These are phyloP conservation scores for Drosophila mimetica DNA, from an alignment of 2,888 invertebrate genomes.

Conservation along the genomic window DNA sequence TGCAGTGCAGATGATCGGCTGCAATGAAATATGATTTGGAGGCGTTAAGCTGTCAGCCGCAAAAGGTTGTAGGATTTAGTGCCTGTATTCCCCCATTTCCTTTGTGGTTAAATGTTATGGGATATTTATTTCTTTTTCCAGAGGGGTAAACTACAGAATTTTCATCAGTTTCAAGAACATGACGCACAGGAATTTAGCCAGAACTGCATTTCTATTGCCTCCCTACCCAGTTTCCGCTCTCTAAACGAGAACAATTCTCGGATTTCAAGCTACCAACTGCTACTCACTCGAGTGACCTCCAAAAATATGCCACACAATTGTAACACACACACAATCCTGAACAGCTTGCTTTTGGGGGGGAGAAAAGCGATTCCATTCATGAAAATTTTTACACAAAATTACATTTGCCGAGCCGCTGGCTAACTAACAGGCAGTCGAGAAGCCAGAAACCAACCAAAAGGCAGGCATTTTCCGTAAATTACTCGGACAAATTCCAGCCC, in stretches of 20 bases:
- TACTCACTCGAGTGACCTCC: constrained; percentile 59
- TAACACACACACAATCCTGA: constrained; percentile 14
- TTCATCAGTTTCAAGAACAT: constrained; percentile 50
- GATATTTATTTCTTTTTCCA: constrained; percentile 39
- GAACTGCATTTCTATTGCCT: constrained; percentile 17
- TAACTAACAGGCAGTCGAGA: constrained; percentile 53
- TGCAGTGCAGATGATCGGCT: constrained; percentile 27
- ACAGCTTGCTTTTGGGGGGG: not conserved
- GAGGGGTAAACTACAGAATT: constrained; percentile 55
- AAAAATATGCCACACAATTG: constrained; percentile 69
- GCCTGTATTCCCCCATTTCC: constrained; percentile 1
- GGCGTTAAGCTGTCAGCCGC: constrained; percentile 46
- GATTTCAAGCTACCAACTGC: constrained; percentile 3
- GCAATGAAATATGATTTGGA: constrained; percentile 40
- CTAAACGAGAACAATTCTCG: constrained; percentile 26
- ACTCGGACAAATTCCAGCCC: constrained; percentile 38
- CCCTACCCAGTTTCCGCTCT: not conserved
- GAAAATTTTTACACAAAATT: constrained; percentile 70
- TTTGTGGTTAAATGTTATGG: constrained; percentile 11
- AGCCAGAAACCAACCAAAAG: constrained; percentile 41
- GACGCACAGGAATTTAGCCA: constrained; percentile 39
- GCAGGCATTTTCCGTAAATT: constrained; percentile 65
- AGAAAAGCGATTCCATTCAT: constrained; percentile 69
- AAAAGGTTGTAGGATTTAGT: constrained; percentile 21
- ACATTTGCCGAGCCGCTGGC: constrained; percentile 30